Percentiles rank a stretch among this genome's conserved stretches.
These are phyloP conservation scores for Schlechtendalia chinensis DNA, from an alignment of 1,140 invertebrate species.

Conservation along the genomic window DNA sequence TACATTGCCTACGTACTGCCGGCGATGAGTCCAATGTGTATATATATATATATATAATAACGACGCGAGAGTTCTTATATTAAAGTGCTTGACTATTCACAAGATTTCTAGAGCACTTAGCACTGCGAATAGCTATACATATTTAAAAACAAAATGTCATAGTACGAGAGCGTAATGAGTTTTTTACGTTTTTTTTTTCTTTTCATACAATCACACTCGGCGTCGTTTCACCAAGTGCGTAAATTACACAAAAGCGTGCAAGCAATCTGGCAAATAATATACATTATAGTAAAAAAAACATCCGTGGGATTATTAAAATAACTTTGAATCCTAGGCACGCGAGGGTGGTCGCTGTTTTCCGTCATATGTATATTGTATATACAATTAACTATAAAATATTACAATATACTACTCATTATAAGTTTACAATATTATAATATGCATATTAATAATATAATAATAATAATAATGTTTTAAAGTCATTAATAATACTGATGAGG, in stretches of 20 bases:
- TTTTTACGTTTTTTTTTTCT: conserved; percentile 1
- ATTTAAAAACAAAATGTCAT: conserved; percentile 18
- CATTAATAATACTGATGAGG: too few relatives aligned
- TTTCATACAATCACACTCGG: conserved; percentile 4
- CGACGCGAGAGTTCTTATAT: neutral
- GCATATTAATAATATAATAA: too few relatives aligned
- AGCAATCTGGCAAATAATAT: neutral
- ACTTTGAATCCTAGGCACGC: too few relatives aligned
- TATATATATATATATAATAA: neutral
- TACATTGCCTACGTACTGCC: neutral
- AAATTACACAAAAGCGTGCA: neutral
- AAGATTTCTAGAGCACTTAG: conserved; percentile 26
- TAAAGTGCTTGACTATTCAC: conserved; percentile 32
- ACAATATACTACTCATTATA: too few relatives aligned
- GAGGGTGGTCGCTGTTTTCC: too few relatives aligned
- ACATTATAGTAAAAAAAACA: neutral
- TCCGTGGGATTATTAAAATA: neutral
- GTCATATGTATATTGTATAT: too few relatives aligned
- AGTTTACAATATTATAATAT: too few relatives aligned
- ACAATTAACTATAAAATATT: too few relatives aligned
- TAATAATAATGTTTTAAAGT: too few relatives aligned
- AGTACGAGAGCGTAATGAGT: conserved; percentile 21
- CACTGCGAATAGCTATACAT: neutral
- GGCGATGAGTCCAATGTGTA: too few relatives aligned
- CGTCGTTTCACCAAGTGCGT: neutral